Conservation (phyloP, 2,888 invertebrate species). For the Dromius quadrimaculatus region DNA sequence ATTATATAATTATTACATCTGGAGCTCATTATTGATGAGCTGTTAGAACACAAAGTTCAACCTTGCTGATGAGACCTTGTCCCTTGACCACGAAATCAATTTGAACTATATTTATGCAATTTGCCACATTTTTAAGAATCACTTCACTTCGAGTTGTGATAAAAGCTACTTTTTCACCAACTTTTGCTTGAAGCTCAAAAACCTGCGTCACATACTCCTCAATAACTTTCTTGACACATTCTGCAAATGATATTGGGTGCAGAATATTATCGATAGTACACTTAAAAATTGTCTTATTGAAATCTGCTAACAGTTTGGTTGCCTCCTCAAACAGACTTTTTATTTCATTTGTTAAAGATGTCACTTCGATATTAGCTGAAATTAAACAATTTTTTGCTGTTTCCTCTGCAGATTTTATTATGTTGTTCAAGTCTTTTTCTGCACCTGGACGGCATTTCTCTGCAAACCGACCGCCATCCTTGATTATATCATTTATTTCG, state of each 20-base stretch:
- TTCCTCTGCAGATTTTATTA: not conserved
- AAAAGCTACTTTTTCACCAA: not conserved
- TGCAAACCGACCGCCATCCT: conserved; percentile 1
- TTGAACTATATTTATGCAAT: conserved; percentile 26
- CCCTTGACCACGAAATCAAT: conserved; percentile 11
- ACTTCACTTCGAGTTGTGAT: not conserved
- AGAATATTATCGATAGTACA: conserved; percentile 6
- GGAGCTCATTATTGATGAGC: no score
- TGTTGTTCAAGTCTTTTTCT: not conserved
- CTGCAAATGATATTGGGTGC: conserved; percentile 12
- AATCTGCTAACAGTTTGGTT: not conserved
- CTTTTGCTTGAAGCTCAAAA: not conserved
- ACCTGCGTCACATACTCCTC: conserved; percentile 11
- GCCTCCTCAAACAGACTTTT: not conserved
- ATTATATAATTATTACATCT: no score
- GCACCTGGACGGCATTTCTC: conserved; percentile 20
- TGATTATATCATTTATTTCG: conserved; percentile 16
- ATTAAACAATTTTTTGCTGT: conserved; percentile 3
- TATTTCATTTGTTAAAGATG: not conserved
- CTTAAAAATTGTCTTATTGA: not conserved
- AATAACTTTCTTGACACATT: no score
- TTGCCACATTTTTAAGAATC: conserved; percentile 2
- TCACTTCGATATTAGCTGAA: not conserved
- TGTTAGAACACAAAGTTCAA: conserved; percentile 28
- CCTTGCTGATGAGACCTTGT: conserved; percentile 22